These are phyloP conservation scores for Lepilemur ruficaudatus DNA, from an alignment of 2,797 vertebrate genomes.

Conservation along the genomic window DNA sequence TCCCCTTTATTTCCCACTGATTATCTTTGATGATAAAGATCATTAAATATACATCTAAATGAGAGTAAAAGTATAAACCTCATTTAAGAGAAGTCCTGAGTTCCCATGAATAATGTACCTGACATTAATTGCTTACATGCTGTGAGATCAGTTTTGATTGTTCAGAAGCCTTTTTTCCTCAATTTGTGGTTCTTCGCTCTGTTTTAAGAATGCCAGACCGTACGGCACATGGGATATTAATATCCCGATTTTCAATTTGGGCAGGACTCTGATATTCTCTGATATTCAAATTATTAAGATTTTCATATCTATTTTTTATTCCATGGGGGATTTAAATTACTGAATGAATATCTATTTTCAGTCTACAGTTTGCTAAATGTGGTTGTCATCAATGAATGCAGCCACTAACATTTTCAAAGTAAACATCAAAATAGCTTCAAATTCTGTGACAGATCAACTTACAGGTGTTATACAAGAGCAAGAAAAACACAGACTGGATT, in stretches of 20 bases:
- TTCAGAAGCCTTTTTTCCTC: not conserved
- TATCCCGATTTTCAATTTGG: not conserved
- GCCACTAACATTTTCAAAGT: slow-evolving; percentile 2
- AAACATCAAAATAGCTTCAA: not conserved
- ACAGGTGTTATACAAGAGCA: not conserved
- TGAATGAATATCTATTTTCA: not conserved
- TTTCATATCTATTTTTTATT: slow-evolving; percentile 20
- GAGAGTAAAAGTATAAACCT: not conserved
- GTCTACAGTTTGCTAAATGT: not conserved
- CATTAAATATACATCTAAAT: not conserved
- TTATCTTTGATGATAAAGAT: not conserved
- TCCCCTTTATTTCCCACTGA: not conserved
- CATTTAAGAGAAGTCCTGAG: not conserved
- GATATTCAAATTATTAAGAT: not conserved
- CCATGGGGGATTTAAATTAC: not conserved
- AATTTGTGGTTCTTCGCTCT: not conserved
- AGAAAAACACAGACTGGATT: not conserved
- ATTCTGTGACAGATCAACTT: slow-evolving; percentile 6
- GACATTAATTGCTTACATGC: not conserved
- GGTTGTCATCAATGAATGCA: not conserved
- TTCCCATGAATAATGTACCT: not conserved
- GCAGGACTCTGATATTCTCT: not conserved
- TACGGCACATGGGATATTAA: not conserved
- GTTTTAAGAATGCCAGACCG: not conserved
- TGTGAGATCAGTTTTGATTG: not conserved